A percentile compares a stretch with the other conserved stretches of the same genome.
These are phyloP conservation scores for Rhinoptilus africanus DNA, from an alignment of 2,113 vertebrate species.

Conservation along the genomic window DNA sequence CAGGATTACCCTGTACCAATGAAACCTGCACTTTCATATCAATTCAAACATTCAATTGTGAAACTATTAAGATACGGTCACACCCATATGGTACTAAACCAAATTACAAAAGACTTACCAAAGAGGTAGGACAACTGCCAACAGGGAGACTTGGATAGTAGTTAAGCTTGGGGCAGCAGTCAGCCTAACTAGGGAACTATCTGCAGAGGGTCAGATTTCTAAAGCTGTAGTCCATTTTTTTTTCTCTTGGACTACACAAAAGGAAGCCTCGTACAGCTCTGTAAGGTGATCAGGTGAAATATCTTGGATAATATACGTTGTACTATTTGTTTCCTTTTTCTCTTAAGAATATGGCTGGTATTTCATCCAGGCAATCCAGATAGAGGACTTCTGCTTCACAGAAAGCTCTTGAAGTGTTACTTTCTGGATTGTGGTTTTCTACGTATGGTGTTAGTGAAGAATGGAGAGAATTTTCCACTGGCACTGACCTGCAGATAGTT, in stretches of 20 bases:
- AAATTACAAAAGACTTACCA: neutral
- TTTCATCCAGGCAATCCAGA: neutral
- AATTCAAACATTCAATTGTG: neutral
- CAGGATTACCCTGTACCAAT: neutral
- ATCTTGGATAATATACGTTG: neutral
- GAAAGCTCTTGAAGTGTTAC: neutral
- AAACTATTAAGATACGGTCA: neutral
- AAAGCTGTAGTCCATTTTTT: neutral
- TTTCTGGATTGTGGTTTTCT: neutral
- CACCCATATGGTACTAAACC: neutral
- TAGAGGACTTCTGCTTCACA: neutral
- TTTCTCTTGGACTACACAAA: neutral
- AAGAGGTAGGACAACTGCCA: neutral
- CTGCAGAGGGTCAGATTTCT: neutral
- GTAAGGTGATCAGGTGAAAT: neutral
- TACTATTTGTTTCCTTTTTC: neutral
- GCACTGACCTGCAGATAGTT: neutral
- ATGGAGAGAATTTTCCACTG: neutral
- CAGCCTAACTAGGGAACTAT: neutral
- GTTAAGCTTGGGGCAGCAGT: neutral
- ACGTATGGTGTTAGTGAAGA: neutral
- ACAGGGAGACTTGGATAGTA: neutral
- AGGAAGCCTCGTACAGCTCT: neutral
- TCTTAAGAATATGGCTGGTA: neutral
- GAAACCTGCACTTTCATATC: neutral